Percentiles rank a stretch among this genome's conserved stretches.
Conservation (phyloP, 2,113 vertebrate genomes). For the Phylloscopus whistleri region DNA sequence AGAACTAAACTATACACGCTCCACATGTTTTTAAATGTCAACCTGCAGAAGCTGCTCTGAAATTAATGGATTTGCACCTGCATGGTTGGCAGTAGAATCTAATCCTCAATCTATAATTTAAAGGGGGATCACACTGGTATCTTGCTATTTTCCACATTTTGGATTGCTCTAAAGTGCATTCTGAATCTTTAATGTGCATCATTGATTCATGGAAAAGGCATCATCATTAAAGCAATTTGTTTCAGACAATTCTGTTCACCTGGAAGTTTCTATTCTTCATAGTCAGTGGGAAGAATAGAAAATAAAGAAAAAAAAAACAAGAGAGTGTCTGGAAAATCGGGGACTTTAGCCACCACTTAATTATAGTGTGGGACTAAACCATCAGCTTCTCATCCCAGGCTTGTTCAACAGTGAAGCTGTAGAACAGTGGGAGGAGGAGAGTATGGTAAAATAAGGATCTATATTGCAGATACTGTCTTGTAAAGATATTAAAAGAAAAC, state of each 20-base stretch:
- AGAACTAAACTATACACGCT: not conserved
- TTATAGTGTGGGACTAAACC: not conserved
- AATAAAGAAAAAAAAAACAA: not conserved
- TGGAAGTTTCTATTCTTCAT: not conserved
- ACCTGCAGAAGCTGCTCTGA: not conserved
- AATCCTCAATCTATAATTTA: conserved; percentile 33
- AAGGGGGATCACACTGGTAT: not conserved
- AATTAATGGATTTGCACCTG: conserved; percentile 21
- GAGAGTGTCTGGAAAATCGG: not conserved
- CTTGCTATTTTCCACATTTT: conserved; percentile 24
- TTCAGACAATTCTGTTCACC: not conserved
- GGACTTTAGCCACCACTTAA: not conserved
- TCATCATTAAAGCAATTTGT: not conserved
- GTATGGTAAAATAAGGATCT: not conserved
- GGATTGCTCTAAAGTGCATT: not conserved
- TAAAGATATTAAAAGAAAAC: not conserved
- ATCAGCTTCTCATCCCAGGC: not conserved
- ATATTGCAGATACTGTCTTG: not conserved
- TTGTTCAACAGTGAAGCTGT: not conserved
- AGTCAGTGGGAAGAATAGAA: not conserved
- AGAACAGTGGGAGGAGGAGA: not conserved
- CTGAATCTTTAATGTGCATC: conserved; percentile 32
- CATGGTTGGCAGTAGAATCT: not conserved
- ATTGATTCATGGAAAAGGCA: not conserved
- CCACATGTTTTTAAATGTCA: not conserved